Percentiles rank a stretch among this genome's conserved stretches.
Evolutionary conservation across 2,888 invertebrate species (phyloP).

Genomic region (Mayetiola destructor): DNA sequence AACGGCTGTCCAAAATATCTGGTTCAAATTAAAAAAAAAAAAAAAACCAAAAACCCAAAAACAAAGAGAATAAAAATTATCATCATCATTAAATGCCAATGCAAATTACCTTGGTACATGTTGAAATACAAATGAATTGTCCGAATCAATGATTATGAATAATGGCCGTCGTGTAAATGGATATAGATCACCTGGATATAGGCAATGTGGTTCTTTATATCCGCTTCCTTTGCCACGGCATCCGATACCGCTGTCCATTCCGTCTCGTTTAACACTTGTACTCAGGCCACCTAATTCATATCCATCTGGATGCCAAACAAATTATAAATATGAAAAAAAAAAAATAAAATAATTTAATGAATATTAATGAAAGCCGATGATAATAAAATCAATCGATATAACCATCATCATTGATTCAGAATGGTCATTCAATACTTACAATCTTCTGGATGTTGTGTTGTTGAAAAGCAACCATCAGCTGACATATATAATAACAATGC

Average conservation of each 20-base stretch:
- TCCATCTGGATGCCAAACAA: slow-evolving; percentile 45
- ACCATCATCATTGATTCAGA: neutral
- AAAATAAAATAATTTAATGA: slow-evolving; percentile 6
- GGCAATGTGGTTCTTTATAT: slow-evolving; percentile 55
- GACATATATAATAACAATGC: slow-evolving; percentile 85
- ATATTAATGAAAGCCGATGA: too few relatives aligned
- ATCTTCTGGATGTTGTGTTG: slow-evolving; percentile 75
- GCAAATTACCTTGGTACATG: slow-evolving; percentile 50
- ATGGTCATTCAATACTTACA: slow-evolving; percentile 41
- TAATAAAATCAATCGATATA: neutral
- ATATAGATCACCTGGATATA: slow-evolving; percentile 87
- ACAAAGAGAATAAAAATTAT: neutral
- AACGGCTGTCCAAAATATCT: slow-evolving; percentile 85
- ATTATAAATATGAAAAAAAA: neutral
- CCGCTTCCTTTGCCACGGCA: slow-evolving; percentile 32
- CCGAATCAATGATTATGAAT: slow-evolving; percentile 87
- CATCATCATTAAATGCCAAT: neutral
- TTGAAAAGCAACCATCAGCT: slow-evolving; percentile 75
- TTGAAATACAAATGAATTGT: slow-evolving; percentile 86
- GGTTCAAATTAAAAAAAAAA: slow-evolving; percentile 46
- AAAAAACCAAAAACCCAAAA: neutral
- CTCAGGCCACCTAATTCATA: slow-evolving; percentile 85
- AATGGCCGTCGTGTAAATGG: slow-evolving; percentile 86
- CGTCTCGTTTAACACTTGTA: slow-evolving; percentile 74
- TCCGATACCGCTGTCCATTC: slow-evolving; percentile 33